Evolutionary conservation across 2,113 vertebrate species (phyloP).

Genomic region (Herpetotheres cachinnans): DNA sequence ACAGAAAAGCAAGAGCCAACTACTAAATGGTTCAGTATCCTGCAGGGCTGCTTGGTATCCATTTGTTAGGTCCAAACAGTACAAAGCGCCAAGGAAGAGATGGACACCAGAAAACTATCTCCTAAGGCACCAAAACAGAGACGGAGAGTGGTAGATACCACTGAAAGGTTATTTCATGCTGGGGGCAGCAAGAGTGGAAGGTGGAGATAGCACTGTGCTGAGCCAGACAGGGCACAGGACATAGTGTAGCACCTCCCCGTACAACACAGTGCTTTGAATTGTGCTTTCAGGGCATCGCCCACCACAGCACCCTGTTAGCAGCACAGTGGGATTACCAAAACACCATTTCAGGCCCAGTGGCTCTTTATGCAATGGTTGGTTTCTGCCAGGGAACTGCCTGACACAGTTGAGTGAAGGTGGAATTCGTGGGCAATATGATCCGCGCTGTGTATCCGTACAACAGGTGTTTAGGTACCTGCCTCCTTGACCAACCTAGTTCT

Average conservation of each 20-base stretch:
- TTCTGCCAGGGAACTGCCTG: neutral
- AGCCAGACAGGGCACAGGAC: neutral
- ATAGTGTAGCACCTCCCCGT: fast-evolving
- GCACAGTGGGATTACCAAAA: neutral
- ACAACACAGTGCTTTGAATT: neutral
- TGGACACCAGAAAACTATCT: neutral
- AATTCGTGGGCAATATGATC: no score
- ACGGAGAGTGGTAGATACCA: no score
- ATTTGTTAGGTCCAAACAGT: neutral
- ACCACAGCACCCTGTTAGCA: neutral
- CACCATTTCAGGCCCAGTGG: neutral
- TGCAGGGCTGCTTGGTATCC: neutral
- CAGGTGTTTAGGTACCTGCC: neutral
- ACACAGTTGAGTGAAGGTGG: neutral
- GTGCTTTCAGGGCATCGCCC: neutral
- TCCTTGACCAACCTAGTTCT: neutral
- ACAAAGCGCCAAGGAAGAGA: neutral
- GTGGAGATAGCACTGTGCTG: fast-evolving
- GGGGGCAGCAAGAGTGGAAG: neutral
- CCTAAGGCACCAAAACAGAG: neutral
- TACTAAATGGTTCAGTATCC: fast-evolving
- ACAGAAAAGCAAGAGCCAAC: neutral
- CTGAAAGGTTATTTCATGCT: neutral
- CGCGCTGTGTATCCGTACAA: neutral
- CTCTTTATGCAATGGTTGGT: neutral